Percentiles rank a stretch among this genome's conserved stretches.
phyloP scores from a whole-genome alignment of 1,140 invertebrate genomes.

The Drosophila nigrodunni region DNA sequence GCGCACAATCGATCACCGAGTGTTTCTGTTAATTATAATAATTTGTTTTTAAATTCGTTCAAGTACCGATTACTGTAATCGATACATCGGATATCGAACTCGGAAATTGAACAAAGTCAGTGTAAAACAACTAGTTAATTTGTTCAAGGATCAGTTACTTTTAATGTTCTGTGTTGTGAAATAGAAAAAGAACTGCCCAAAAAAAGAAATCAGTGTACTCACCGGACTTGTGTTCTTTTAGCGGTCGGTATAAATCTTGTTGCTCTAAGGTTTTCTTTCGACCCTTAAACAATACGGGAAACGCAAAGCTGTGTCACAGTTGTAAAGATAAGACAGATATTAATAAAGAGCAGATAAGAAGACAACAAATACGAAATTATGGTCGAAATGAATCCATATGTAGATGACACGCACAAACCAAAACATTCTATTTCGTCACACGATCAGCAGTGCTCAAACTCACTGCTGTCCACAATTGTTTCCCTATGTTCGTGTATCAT shows the following conservation, averaged over 20 bases:
- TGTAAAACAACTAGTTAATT: background rate
- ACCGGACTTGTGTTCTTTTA: conserved; percentile 86
- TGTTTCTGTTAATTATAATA: conserved; percentile 34
- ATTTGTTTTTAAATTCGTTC: background rate
- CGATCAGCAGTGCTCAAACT: background rate
- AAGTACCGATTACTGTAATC: background rate
- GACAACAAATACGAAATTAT: background rate
- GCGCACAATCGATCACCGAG: conserved; percentile 64
- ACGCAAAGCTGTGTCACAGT: conserved; percentile 79
- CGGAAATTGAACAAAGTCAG: background rate
- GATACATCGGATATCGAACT: conserved; percentile 5
- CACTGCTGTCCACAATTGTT: background rate
- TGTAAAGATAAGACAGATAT: background rate
- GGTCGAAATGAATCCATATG: background rate
- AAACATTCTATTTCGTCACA: conserved; percentile 5
- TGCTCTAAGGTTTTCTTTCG: conserved; percentile 86
- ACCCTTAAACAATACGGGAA: conserved; percentile 85
- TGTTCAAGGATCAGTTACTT: background rate
- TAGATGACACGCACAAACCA: background rate
- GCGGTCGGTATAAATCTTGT: conserved; percentile 86
- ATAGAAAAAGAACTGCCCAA: background rate
- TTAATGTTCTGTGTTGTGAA: background rate
- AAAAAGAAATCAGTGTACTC: conserved; percentile 9
- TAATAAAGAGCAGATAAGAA: conserved; percentile 10
- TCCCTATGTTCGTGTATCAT: conserved; percentile 1